A percentile compares a stretch with the other conserved stretches of the same genome.
phyloP scores from a whole-genome alignment of 1,140 invertebrate species.

The Adelges cooleyi region DNA sequence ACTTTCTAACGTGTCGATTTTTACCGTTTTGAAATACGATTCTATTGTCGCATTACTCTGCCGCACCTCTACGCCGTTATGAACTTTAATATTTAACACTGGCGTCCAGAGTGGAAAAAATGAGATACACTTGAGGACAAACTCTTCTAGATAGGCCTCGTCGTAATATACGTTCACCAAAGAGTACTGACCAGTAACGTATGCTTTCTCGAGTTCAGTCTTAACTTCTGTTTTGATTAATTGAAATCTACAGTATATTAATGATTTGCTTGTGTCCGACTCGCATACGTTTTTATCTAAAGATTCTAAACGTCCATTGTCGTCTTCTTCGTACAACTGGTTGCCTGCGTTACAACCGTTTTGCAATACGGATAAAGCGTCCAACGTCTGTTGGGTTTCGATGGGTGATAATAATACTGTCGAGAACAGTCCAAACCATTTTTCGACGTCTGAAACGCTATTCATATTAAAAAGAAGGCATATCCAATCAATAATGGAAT shows the following conservation, averaged over 20 bases:
- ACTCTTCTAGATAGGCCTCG: not conserved
- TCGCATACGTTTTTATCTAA: not conserved
- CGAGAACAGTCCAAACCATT: not conserved
- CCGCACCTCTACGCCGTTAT: not conserved
- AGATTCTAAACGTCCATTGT: not conserved
- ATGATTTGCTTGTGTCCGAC: not conserved
- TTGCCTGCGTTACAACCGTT: not conserved
- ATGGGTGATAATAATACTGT: not conserved
- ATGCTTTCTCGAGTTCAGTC: not conserved
- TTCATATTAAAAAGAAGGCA: not conserved
- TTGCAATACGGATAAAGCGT: not conserved
- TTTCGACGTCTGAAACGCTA: not conserved
- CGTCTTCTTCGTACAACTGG: not conserved
- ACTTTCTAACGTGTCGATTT: not conserved
- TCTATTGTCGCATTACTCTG: not conserved
- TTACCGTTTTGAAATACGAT: not conserved
- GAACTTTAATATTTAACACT: not conserved
- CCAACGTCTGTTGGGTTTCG: not conserved
- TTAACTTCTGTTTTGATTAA: not conserved
- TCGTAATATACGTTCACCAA: not conserved
- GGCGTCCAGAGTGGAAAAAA: not conserved
- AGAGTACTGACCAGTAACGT: not conserved
- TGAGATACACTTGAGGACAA: not conserved
- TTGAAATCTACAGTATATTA: not conserved
- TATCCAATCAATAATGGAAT: not conserved